Conservation (phyloP, 2,113 vertebrate genomes). For the Sakesphorus luctuosus region DNA sequence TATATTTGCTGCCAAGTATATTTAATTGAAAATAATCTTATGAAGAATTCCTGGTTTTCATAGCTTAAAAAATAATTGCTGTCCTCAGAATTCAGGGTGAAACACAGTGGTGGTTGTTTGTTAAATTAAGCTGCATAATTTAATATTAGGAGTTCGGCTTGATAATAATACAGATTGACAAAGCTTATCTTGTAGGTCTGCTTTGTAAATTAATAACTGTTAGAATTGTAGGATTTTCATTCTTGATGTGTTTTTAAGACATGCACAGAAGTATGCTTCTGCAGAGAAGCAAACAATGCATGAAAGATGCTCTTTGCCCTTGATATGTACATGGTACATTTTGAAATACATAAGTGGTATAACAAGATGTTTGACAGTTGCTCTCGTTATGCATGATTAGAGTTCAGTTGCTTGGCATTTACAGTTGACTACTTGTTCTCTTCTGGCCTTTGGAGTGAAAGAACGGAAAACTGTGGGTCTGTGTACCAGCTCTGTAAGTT, state of each 20-base stretch:
- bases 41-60: neutral
- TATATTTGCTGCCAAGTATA: neutral
- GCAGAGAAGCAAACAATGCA: neutral
- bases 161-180: neutral
- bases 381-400: neutral
- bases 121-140: neutral
- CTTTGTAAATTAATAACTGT: neutral
- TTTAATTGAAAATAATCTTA: neutral
- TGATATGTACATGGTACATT: neutral
- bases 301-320: neutral
- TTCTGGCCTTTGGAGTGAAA: neutral
- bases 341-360: neutral
- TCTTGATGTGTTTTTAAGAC: neutral
- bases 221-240: neutral
- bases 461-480: neutral
- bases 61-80: rapidly evolving
- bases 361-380: neutral
- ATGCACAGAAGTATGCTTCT: neutral
- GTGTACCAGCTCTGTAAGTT: neutral
- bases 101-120: neutral
- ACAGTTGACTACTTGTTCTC: neutral
- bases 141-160: neutral
- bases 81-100: neutral
- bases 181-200: neutral
- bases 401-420: neutral